Evolutionary conservation across 2,797 vertebrate species (phyloP).

Genomic region (Tadarida brasiliensis): DNA sequence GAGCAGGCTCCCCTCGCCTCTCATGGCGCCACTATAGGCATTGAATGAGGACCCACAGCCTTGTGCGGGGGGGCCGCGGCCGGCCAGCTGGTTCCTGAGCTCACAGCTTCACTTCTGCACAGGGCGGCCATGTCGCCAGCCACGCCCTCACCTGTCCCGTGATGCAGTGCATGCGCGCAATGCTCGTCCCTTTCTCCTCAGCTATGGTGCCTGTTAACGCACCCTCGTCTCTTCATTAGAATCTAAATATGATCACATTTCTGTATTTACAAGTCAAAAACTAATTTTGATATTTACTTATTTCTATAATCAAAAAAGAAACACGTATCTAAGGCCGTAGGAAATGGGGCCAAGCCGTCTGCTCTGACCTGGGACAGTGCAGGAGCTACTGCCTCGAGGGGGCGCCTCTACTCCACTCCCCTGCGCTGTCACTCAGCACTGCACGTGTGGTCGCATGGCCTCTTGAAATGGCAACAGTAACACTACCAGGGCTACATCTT

Average conservation of each 20-base stretch:
- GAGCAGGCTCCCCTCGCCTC: too few species aligned
- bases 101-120: neutral
- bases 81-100: neutral
- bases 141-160: too few species aligned
- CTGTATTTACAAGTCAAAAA: neutral
- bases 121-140: neutral
- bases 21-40: slow-evolving; percentile 19
- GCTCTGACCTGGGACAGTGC: rapidly evolving
- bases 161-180: too few species aligned
- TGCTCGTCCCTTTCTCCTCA: neutral
- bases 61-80: neutral
- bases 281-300: too few species aligned
- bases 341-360: neutral
- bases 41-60: neutral
- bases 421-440: too few species aligned
- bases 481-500: neutral
- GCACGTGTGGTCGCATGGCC: rapidly evolving
- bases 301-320: neutral
- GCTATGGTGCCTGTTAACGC: neutral
- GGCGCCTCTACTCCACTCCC: neutral
- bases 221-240: neutral
- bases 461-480: too few species aligned
- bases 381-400: neutral
- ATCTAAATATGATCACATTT: neutral
- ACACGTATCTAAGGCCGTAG: rapidly evolving